Evolutionary conservation across 2,888 invertebrate genomes (phyloP), one percentile per base, ranked within the genome.

Genomic region (Lasioglossum leucozonium): DNA sequence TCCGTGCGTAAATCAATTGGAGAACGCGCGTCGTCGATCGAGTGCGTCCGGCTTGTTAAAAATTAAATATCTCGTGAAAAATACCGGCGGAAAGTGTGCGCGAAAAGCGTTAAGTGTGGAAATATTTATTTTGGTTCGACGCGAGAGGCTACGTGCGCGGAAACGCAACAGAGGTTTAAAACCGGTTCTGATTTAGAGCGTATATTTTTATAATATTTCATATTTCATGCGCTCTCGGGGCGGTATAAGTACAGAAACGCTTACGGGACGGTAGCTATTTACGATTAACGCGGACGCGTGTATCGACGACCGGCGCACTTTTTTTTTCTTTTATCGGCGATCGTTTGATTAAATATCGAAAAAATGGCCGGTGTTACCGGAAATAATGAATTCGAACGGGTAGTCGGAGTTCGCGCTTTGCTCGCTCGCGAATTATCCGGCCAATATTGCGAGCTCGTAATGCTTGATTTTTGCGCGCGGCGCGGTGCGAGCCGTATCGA

Each of bases 301-400:
- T 8, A 65, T 65, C 65, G 34, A 10, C 22, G 51, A 22, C 22
- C 6, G 22, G 22, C 0, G 51, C 10, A 2, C 22, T 22, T 51
- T 51, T 51, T 51, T 40, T 47, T 4, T 18, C 10, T 65, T 34
- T 65, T 65, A 65, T 65, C 65, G n/a, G 22, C 3, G 30, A 18
- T 30, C 65, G 65, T 34, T 34, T 65, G 65, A 65, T 65, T 65
- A 65, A 65, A 65, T 65, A 65, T 65, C 22, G 65, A 65, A 65
- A 65, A 65, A 65, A 65, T 65, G 10, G 18, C 18, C 30, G 65
- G 30, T 18, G 65, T 65, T 65, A 65, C 34, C 34, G 34, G 30
- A 34, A 18, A 34, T 65, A 65, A 65, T 65, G 34, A 65, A 65
- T 65, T 65, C 65, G 22, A 65, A 65, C 30, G 30, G 34, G n/a